A percentile compares a stretch with the other conserved stretches of the same genome.
phyloP scores from a whole-genome alignment of 2,888 invertebrate genomes.

The Ferdinandea cuprea region DNA sequence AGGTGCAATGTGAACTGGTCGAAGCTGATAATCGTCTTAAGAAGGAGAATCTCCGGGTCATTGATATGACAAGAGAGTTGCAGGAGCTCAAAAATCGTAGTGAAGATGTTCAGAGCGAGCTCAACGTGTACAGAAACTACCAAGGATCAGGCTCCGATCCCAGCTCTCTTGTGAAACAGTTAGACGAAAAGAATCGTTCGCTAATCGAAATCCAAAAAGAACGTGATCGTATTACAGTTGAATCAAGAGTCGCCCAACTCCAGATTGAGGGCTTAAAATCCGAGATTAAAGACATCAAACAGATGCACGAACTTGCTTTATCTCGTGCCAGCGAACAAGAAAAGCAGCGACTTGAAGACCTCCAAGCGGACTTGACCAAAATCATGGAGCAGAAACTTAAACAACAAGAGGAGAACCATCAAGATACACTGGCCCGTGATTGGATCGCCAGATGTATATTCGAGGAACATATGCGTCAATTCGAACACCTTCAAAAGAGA shows the following conservation, averaged over 20 bases:
- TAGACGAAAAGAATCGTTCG: constrained; percentile 77
- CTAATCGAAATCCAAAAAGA: constrained; percentile 82
- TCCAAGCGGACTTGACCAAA: constrained; percentile 76
- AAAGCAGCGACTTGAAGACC: constrained; percentile 76
- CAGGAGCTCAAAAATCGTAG: constrained; percentile 78
- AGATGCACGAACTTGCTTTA: constrained; percentile 77
- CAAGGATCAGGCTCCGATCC: constrained; percentile 73
- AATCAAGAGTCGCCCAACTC: constrained; percentile 79
- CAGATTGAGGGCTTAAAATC: constrained; percentile 78
- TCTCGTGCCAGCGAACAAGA: constrained; percentile 78
- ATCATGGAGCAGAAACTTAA: constrained; percentile 76
- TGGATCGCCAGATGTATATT: constrained; percentile 85
- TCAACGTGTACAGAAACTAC: constrained; percentile 63
- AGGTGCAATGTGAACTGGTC: constrained; percentile 80
- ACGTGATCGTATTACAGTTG: constrained; percentile 79
- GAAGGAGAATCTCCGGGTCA: constrained; percentile 79
- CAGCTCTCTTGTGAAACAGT: constrained; percentile 77
- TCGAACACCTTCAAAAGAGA: constrained; percentile 83
- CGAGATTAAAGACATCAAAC: constrained; percentile 79
- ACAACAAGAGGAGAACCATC: constrained; percentile 79
- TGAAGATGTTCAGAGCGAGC: constrained; percentile 78
- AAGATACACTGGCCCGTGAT: constrained; percentile 84
- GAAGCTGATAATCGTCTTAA: constrained; percentile 81
- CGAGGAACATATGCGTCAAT: constrained; percentile 83
- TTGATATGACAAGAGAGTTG: constrained; percentile 78